Base-by-base conservation (phyloP, 64 coral and sea anemone species). In the Montipora cactus region DNA sequence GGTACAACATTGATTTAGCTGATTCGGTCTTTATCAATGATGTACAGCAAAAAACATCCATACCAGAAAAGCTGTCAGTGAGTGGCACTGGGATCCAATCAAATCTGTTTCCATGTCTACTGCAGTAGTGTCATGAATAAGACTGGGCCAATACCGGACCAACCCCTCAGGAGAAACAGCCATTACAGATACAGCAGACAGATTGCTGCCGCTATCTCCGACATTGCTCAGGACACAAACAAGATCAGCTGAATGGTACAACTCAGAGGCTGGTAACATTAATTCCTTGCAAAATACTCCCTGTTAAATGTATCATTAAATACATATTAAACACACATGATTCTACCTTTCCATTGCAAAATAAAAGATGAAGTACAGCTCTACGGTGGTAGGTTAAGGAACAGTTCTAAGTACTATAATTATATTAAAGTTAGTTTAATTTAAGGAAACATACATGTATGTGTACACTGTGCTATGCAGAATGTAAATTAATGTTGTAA, bases 81-180 rank as follows among this genome's bases (percentile, higher is more conserved):
- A 99, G 47, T 99, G 98, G 80, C 92, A 99, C 18, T 94, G 92
- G 4, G 91, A 87, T 87, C 95, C 98, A 68, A 93, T 93, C 16
- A 96, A 76, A 37, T 99, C 98, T 70, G 92, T 87, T 8, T 96
- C 90, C 53, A 96, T 80, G 47, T 99, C 98, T 22, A 99, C 45
- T 19, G 80, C 83, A 66, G 61, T 94, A 59, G 84, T 87, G 23
- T 96, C 98, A 75, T 96, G 92, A 28, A 78, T 81, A 80, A 99
- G 91, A 85, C 95, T 96, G 2, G 98, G 98, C 98, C 98, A 99
- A 52, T 99, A 99, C 16, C 95, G 90, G 9, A 99, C 95, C 75
- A 94, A 18, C 47, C 98, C 98, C 58, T 99, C 98, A 69, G 98
- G 98, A 25, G 98, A 96, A 4, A 87, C 95, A 13, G 85, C 86